A percentile compares a stretch with the other conserved stretches of the same genome.
phyloP scores from a whole-genome alignment of 2,113 vertebrate species.

The Mastomys coucha region DNA sequence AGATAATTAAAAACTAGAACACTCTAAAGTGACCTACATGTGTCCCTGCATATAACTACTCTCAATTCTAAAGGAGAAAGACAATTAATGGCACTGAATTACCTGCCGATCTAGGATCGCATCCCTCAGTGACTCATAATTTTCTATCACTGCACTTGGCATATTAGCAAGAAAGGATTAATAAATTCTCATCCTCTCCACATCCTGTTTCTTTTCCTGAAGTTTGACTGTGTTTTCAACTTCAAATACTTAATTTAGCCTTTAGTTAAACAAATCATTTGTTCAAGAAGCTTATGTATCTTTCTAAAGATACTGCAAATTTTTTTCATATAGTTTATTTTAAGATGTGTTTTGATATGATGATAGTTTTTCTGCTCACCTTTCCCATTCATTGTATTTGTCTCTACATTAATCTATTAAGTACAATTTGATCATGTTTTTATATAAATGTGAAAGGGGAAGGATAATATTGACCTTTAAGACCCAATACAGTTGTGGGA shows the following conservation, averaged over 20 bases:
- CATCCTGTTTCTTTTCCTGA: conserved; percentile 17
- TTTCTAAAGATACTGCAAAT: conserved; percentile 23
- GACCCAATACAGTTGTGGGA: background rate
- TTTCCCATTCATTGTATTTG: conserved; percentile 22
- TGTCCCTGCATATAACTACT: background rate
- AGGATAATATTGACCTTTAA: background rate
- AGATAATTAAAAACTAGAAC: conserved; percentile 44
- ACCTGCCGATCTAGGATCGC: background rate
- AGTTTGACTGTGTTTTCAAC: background rate
- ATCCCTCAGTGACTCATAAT: conserved; percentile 42
- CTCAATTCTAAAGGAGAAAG: conserved; percentile 18
- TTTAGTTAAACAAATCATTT: background rate
- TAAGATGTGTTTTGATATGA: conserved; percentile 11
- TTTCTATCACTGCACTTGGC: conserved; percentile 28
- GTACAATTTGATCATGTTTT: conserved; percentile 8
- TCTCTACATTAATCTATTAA: background rate
- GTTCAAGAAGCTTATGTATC: background rate
- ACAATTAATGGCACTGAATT: conserved; percentile 4
- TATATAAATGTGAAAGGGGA: background rate
- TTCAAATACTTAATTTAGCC: background rate
- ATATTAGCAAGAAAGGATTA: conserved; percentile 50
- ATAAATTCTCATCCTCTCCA: conserved; percentile 56
- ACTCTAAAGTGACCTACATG: background rate
- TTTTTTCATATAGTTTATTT: background rate
- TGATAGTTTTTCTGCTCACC: background rate